Evolutionary conservation across 1,140 invertebrate genomes (phyloP).

Genomic region (Brachionus angularis): DNA sequence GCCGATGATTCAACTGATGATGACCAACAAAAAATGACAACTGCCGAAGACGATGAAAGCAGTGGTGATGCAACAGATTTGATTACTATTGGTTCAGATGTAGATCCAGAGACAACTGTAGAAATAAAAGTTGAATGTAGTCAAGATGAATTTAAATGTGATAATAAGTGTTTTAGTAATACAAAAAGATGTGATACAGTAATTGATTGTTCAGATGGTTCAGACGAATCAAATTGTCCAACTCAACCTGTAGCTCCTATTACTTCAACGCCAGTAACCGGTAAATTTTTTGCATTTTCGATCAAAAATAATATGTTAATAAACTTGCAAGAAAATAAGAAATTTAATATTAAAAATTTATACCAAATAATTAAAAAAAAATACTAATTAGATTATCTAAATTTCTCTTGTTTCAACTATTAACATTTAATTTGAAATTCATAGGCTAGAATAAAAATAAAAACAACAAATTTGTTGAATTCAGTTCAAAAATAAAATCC

Average conservation of each 20-base stretch:
- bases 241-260: neutral
- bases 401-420: no score
- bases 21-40: neutral
- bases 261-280: neutral
- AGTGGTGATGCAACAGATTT: constrained; percentile 5
- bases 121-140: neutral
- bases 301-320: no score
- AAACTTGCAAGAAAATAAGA: no score
- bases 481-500: no score
- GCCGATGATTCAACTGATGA: neutral
- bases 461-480: no score
- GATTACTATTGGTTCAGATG: no score
- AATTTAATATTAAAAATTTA: no score
- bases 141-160: constrained; percentile 14
- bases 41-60: constrained; percentile 4
- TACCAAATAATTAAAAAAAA: no score
- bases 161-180: constrained; percentile 1
- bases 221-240: constrained; percentile 27
- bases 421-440: no score
- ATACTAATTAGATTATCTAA: no score
- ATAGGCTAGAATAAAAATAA: no score
- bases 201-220: constrained; percentile 5
- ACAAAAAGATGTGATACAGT: neutral
- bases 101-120: neutral
- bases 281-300: no score